Conservation (phyloP, 1,140 invertebrate species). For the Saccostrea echinata region DNA sequence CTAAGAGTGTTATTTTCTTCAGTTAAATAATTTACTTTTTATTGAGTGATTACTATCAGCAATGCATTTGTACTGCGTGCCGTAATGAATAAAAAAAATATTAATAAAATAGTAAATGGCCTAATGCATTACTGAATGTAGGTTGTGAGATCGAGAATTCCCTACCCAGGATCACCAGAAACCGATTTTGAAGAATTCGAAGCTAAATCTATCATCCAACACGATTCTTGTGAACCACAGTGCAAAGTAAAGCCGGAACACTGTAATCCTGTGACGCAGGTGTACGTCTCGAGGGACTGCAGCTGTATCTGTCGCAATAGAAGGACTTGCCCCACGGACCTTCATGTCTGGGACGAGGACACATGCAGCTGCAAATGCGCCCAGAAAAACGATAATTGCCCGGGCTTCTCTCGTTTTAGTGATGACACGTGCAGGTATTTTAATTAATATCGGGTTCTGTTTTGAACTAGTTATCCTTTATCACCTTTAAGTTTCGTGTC, state of each 20-base stretch:
- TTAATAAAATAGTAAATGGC: no score
- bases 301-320: constrained; percentile 39
- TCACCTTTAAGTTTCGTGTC: no score
- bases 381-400: not conserved
- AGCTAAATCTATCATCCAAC: constrained; percentile 45
- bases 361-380: constrained; percentile 52
- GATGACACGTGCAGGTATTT: constrained; percentile 40
- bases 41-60: no score
- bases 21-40: no score
- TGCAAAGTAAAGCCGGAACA: constrained; percentile 49
- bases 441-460: no score
- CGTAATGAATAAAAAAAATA: no score
- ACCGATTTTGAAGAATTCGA: constrained; percentile 46
- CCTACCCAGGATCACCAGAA: constrained; percentile 51
- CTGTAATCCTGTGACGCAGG: constrained; percentile 48
- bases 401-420: constrained; percentile 51
- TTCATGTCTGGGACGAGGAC: constrained; percentile 47
- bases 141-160: constrained; percentile 52
- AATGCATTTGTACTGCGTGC: no score
- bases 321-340: not conserved
- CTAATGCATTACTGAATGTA: not conserved
- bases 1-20: no score
- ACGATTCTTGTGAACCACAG: constrained; percentile 52
- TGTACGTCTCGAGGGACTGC: constrained; percentile 44
- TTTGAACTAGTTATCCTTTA: no score